A percentile compares a stretch with the other conserved stretches of the same genome.
Conservation (phyloP, 2,113 vertebrate species). For the Microtus montanus region DNA sequence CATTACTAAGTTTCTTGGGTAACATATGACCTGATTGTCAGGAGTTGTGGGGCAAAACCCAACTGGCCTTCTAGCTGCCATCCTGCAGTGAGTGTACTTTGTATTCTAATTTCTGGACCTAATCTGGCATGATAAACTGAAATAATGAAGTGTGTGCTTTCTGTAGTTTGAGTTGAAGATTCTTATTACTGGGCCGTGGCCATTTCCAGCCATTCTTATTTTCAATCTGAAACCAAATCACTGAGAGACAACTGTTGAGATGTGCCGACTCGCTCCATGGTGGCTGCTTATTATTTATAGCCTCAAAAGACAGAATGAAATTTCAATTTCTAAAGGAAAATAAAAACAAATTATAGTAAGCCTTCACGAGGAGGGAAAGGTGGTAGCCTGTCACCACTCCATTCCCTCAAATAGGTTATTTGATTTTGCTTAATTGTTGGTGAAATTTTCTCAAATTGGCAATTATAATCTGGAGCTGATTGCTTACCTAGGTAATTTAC, state of each 20-base stretch:
- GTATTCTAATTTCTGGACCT: slow-evolving; percentile 20
- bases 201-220: slow-evolving; percentile 26
- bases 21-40: neutral
- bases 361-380: slow-evolving; percentile 49
- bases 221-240: slow-evolving; percentile 45
- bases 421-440: slow-evolving; percentile 85
- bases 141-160: slow-evolving; percentile 1
- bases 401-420: slow-evolving; percentile 78
- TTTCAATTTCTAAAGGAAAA: slow-evolving; percentile 25
- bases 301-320: neutral
- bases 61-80: neutral
- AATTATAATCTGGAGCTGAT: slow-evolving; percentile 80
- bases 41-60: neutral
- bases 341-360: slow-evolving; percentile 65
- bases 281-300: slow-evolving; percentile 40
- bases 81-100: neutral
- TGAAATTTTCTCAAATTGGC: slow-evolving; percentile 84
- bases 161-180: slow-evolving; percentile 49
- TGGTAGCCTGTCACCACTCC: slow-evolving; percentile 20
- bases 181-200: slow-evolving; percentile 29
- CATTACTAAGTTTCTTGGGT: neutral
- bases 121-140: neutral
- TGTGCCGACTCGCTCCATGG: neutral
- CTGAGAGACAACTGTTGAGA: neutral
- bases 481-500: slow-evolving; percentile 81